These are phyloP conservation scores for Melanargia galathea DNA, from an alignment of 2,888 invertebrate genomes.

Conservation along the genomic window DNA sequence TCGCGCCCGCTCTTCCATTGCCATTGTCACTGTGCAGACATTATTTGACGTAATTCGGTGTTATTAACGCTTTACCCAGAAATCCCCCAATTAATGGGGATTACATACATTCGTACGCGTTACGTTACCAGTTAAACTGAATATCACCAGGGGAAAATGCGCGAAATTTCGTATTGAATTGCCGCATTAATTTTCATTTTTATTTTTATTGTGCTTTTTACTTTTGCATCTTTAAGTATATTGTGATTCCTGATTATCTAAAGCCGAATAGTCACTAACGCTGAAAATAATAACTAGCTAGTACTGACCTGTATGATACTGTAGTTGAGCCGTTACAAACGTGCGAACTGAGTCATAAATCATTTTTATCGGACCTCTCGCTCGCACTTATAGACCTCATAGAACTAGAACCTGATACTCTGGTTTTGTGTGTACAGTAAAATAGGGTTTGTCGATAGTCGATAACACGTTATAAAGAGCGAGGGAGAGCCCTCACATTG, in stretches of 20 bases:
- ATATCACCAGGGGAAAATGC: neutral
- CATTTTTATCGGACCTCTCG: no score
- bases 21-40: constrained; percentile 12
- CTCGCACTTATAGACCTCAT: no score
- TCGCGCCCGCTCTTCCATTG: constrained; percentile 10
- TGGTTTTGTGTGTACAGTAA: no score
- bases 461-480: no score
- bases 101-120: constrained; percentile 20
- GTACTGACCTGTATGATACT: no score
- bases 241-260: neutral
- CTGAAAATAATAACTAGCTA: no score
- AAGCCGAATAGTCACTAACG: no score
- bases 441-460: no score
- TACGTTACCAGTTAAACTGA: constrained; percentile 11
- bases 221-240: neutral
- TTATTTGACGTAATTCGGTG: constrained; percentile 27
- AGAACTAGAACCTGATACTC: no score
- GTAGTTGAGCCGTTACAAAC: no score
- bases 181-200: neutral
- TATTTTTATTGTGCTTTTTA: neutral
- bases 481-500: no score
- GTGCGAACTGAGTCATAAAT: no score
- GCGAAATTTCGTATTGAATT: neutral
- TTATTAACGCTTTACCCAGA: constrained; percentile 31
- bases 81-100: constrained; percentile 27